A percentile compares a stretch with the other conserved stretches of the same genome.
phyloP scores from a whole-genome alignment of 2,888 invertebrate species.

The Ormyrus labotus region DNA sequence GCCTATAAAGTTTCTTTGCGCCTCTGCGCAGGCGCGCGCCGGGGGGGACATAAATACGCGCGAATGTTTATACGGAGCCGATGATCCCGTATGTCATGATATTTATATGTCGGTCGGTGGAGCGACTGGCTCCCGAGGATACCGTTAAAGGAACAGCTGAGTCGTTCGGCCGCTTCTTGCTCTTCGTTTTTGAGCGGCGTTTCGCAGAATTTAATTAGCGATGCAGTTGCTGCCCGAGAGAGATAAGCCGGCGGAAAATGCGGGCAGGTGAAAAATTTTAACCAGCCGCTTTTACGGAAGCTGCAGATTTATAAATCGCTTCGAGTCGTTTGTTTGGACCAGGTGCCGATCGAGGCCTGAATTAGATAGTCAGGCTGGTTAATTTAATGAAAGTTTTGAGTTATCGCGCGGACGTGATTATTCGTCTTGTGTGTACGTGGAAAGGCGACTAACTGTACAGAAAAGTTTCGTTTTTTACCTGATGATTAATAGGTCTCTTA shows the following conservation, averaged over 20 bases:
- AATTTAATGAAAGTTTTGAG: too few species aligned
- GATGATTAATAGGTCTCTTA: too few species aligned
- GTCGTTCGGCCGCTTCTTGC: conserved; percentile 3
- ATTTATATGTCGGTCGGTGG: conserved; percentile 26
- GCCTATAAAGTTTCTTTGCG: conserved; percentile 17
- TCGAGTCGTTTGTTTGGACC: too few species aligned
- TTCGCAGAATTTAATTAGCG: conserved; percentile 21
- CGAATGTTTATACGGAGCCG: neutral
- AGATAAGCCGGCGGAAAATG: neutral
- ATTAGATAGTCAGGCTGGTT: too few species aligned
- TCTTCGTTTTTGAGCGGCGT: neutral
- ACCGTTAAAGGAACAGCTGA: conserved; percentile 50
- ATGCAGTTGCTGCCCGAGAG: neutral
- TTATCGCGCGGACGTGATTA: too few species aligned
- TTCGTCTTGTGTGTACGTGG: too few species aligned
- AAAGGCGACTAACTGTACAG: too few species aligned
- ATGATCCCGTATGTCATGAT: neutral
- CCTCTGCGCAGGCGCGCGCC: neutral
- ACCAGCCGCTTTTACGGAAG: neutral
- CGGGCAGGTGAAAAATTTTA: neutral
- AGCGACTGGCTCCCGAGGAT: conserved; percentile 8
- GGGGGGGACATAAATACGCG: neutral
- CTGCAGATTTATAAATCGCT: neutral
- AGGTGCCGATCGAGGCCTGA: too few species aligned
- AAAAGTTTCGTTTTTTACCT: too few species aligned